These are phyloP conservation scores for Odontamblyopus lacepedii DNA, from an alignment of 2,797 vertebrate species.

Conservation along the genomic window DNA sequence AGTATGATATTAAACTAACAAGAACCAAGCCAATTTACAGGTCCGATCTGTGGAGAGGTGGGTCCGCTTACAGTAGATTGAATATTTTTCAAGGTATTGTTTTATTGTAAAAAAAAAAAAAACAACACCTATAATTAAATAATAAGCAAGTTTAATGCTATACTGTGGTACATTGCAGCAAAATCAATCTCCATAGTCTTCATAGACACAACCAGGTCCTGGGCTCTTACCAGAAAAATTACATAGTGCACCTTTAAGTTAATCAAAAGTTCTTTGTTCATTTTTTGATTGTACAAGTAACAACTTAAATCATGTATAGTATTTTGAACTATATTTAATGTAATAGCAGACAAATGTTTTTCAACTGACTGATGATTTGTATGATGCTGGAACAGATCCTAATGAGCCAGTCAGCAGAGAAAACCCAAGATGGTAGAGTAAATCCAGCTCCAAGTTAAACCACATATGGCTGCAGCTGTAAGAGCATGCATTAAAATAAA, in stretches of 20 bases:
- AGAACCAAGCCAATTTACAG: too few species aligned
- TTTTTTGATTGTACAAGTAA: not conserved
- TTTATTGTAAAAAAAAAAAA: too few species aligned
- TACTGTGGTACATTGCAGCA: too few species aligned
- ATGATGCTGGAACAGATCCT: not conserved
- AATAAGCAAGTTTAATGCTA: too few species aligned
- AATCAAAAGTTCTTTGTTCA: not conserved
- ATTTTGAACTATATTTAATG: not conserved
- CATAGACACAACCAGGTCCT: too few species aligned
- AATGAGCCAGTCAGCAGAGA: not conserved
- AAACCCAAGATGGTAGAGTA: not conserved
- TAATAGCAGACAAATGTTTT: not conserved
- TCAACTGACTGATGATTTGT: not conserved
- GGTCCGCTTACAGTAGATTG: too few species aligned
- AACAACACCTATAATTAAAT: too few species aligned
- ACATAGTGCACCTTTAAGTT: not conserved
- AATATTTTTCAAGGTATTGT: too few species aligned
- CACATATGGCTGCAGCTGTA: not conserved
- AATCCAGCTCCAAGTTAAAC: not conserved
- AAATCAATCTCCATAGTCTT: too few species aligned
- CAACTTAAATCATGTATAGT: not conserved
- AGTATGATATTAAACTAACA: too few species aligned
- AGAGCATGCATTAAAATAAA: not conserved
- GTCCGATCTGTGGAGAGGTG: too few species aligned
- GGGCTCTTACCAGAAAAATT: too few species aligned